Evolutionary conservation across 2,888 invertebrate genomes (phyloP).

Genomic region (Chrysolina haemoptera): DNA sequence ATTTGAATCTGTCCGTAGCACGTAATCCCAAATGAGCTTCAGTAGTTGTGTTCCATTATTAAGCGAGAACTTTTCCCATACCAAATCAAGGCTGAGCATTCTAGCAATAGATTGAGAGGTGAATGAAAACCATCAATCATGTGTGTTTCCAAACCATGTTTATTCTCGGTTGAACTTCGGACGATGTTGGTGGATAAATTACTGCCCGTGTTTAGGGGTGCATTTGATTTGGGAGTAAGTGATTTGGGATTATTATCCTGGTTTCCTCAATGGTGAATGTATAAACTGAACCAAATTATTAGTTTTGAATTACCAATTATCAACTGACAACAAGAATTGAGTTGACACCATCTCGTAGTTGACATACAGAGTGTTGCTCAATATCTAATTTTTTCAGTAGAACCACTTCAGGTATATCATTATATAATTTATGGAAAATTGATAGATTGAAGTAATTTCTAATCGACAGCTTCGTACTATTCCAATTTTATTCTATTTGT

Average conservation of each 20-base stretch:
- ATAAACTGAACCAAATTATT: background rate
- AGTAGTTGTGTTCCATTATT: background rate
- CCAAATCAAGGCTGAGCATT: background rate
- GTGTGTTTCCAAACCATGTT: slow-evolving; percentile 28
- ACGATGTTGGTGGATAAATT: slow-evolving; percentile 37
- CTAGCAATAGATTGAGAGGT: background rate
- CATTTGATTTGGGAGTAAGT: slow-evolving; percentile 43
- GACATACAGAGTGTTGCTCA: too few species aligned
- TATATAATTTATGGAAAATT: too few species aligned
- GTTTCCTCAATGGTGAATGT: background rate
- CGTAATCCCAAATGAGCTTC: background rate
- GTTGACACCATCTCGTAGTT: too few species aligned
- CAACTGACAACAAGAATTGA: too few species aligned
- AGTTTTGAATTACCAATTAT: too few species aligned
- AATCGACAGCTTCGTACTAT: too few species aligned
- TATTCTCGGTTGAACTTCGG: slow-evolving; percentile 36
- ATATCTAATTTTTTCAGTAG: too few species aligned
- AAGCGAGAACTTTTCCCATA: background rate
- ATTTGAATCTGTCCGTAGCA: background rate
- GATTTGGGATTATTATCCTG: background rate
- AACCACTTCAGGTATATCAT: too few species aligned
- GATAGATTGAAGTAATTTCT: too few species aligned
- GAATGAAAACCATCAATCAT: slow-evolving; percentile 21
- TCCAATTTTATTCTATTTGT: too few species aligned
- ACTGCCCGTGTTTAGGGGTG: slow-evolving; percentile 36